Evolutionary conservation across 2,888 invertebrate genomes (phyloP).

Genomic region (Drosophila subsilvestris): DNA sequence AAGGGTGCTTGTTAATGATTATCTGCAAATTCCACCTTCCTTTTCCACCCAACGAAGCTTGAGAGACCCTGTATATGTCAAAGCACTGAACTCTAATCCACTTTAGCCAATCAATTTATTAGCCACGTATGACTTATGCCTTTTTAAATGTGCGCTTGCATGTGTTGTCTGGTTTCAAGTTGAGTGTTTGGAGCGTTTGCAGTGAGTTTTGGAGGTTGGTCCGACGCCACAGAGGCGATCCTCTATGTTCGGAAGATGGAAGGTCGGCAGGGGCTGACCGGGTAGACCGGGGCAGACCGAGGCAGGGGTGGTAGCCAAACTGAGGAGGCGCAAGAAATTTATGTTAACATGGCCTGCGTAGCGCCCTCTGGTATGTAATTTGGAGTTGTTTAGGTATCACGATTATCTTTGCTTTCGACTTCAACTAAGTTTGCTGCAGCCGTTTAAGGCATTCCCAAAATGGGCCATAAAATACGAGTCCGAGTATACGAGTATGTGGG

Average conservation of each 20-base stretch:
- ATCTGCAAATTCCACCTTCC: not conserved
- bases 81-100: conserved; percentile 76
- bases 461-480: conserved; percentile 56
- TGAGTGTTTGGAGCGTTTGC: conserved; percentile 45
- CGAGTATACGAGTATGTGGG: conserved; percentile 45
- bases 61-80: conserved; percentile 54
- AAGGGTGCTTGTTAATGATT: conserved; percentile 39
- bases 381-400: conserved; percentile 80
- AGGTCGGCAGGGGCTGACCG: conserved; percentile 4
- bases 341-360: conserved; percentile 80
- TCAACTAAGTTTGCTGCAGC: conserved; percentile 26
- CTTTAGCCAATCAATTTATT: conserved; percentile 82
- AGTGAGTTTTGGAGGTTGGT: not conserved
- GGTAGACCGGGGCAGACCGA: not conserved
- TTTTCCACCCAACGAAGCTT: not conserved
- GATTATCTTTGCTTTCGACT: conserved; percentile 58
- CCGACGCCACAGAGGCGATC: not conserved
- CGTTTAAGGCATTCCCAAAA: conserved; percentile 16
- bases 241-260: not conserved
- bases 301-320: conserved; percentile 22
- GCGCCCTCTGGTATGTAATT: conserved; percentile 82
- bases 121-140: conserved; percentile 82
- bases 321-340: conserved; percentile 73
- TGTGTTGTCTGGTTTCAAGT: conserved; percentile 73
- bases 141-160: conserved; percentile 82